phyloP scores from a whole-genome alignment of 2,888 invertebrate genomes.

The Tanypteryx hageni region DNA sequence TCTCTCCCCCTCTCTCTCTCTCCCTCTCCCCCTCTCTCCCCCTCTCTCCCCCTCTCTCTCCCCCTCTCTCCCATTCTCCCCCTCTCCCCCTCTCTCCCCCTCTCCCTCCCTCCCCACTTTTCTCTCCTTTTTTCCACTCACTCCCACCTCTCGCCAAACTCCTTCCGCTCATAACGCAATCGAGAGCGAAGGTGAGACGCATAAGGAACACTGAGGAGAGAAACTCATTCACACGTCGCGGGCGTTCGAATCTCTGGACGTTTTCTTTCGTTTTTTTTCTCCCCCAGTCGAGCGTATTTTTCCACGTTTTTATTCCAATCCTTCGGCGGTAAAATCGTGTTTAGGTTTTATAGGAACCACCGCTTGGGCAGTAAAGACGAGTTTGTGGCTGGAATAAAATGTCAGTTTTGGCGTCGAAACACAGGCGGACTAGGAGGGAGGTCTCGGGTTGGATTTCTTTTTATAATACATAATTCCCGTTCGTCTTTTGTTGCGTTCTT shows the following conservation, averaged over 20 bases:
- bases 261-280: not conserved
- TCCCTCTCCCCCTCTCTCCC: no score
- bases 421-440: slow-evolving; percentile 5
- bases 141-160: not conserved
- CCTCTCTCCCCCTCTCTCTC: no score
- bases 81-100: no score
- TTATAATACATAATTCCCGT: not conserved
- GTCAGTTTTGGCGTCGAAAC: slow-evolving; percentile 4
- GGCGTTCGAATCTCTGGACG: not conserved
- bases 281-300: not conserved
- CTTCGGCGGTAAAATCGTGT: slow-evolving; percentile 1
- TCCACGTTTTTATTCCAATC: slow-evolving; percentile 16
- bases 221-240: not conserved
- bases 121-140: not conserved
- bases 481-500: not conserved
- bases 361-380: slow-evolving; percentile 5
- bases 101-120: not conserved
- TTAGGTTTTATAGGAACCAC: slow-evolving; percentile 19
- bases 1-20: no score
- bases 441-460: not conserved
- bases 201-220: no score
- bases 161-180: no score
- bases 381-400: slow-evolving; percentile 26
- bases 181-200: no score
- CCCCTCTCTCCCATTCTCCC: no score